Evolutionary conservation across 2,888 invertebrate species (phyloP).

Genomic region (Chloromyia formosa): DNA sequence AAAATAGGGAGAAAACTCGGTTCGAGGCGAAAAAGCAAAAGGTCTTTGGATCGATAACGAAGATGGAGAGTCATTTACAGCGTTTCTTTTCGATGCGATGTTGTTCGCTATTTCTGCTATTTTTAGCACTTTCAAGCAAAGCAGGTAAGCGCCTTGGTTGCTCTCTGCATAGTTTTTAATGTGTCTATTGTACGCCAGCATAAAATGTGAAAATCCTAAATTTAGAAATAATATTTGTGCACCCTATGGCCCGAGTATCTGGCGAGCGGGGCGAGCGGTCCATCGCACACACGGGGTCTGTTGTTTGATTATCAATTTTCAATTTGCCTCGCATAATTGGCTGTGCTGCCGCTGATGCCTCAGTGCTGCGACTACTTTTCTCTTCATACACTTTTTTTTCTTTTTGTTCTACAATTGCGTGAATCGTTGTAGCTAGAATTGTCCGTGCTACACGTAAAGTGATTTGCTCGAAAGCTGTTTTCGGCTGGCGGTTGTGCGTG

Average conservation of each 20-base stretch:
- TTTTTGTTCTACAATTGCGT: no score
- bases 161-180: slow-evolving; percentile 44
- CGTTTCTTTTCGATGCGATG: slow-evolving; percentile 47
- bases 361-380: not conserved
- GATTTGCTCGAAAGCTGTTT: no score
- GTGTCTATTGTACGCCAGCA: slow-evolving; percentile 44
- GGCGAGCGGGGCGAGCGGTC: not conserved
- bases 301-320: not conserved
- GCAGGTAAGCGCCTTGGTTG: slow-evolving; percentile 46
- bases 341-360: not conserved
- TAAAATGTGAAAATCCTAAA: slow-evolving; percentile 40
- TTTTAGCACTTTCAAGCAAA: slow-evolving; percentile 50
- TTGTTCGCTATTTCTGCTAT: slow-evolving; percentile 50
- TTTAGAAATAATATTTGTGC: slow-evolving; percentile 41
- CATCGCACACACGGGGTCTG: not conserved
- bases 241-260: not conserved
- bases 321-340: not conserved
- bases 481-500: no score
- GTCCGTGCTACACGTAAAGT: no score
- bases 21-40: not conserved
- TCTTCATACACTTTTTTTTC: no score
- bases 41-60: slow-evolving; percentile 43
- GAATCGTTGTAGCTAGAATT: no score
- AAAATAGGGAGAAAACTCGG: not conserved
- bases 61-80: slow-evolving; percentile 48